These are phyloP conservation scores for Scaptomyza parva DNA, from an alignment of 2,888 invertebrate genomes.

Conservation along the genomic window DNA sequence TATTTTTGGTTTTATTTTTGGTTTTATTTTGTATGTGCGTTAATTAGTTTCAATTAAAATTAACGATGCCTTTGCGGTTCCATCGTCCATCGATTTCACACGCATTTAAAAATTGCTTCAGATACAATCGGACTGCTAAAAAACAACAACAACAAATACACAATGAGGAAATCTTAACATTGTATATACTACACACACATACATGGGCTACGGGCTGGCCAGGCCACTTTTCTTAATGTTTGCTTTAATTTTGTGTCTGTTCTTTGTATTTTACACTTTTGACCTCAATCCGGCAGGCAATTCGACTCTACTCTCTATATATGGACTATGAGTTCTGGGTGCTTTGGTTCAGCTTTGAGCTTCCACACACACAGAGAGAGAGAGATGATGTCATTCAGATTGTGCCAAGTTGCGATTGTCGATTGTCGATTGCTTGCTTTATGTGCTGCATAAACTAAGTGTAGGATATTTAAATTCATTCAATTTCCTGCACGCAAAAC, in stretches of 20 bases:
- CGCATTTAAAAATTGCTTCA: slow-evolving; percentile 58
- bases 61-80: slow-evolving; percentile 64
- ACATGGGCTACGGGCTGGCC: slow-evolving; percentile 20
- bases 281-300: slow-evolving; percentile 66
- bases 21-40: slow-evolving; percentile 54
- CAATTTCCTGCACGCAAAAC: slow-evolving; percentile 32
- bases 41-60: slow-evolving; percentile 80
- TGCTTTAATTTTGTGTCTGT: slow-evolving; percentile 59
- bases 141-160: slow-evolving; percentile 14
- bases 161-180: slow-evolving; percentile 61
- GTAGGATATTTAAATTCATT: slow-evolving; percentile 44
- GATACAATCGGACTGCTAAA: slow-evolving; percentile 25
- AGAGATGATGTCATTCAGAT: slow-evolving; percentile 64
- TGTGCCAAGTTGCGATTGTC: slow-evolving; percentile 25
- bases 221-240: slow-evolving; percentile 56
- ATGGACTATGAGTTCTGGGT: slow-evolving; percentile 20
- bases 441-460: slow-evolving; percentile 22
- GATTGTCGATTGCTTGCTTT: slow-evolving; percentile 24
- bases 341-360: slow-evolving; percentile 49
- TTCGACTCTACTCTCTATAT: no score
- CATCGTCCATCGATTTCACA: slow-evolving; percentile 72
- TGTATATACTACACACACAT: slow-evolving; percentile 24
- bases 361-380: no score
- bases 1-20: slow-evolving; percentile 18
- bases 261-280: slow-evolving; percentile 68